phyloP scores from a whole-genome alignment of 2,797 vertebrate species.

The Chromobotia macracanthus region DNA sequence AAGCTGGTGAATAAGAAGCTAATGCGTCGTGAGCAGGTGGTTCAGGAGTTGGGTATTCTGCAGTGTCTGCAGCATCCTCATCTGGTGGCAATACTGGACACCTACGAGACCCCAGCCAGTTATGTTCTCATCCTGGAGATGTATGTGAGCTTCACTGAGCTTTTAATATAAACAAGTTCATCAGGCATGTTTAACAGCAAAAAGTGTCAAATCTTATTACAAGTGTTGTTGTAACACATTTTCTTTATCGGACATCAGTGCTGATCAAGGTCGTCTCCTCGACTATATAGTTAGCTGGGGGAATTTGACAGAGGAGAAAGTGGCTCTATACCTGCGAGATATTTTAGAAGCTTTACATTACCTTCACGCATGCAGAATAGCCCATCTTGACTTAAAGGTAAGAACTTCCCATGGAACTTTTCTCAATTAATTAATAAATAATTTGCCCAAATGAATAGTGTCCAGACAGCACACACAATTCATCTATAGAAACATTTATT shows the following conservation, averaged over 20 bases:
- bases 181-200: too few species aligned
- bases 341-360: conserved; percentile 96
- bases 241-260: conserved; percentile 71
- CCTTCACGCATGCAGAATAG: conserved; percentile 94
- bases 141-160: conserved; percentile 72
- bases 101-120: conserved; percentile 90
- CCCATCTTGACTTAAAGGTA: conserved; percentile 96
- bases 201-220: too few species aligned
- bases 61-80: conserved; percentile 92
- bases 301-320: conserved; percentile 95
- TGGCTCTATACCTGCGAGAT: conserved; percentile 88
- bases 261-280: conserved; percentile 93
- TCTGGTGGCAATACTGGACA: conserved; percentile 88
- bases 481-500: too few species aligned
- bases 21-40: conserved; percentile 94
- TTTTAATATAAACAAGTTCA: too few species aligned
- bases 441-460: background rate
- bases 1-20: conserved; percentile 98
- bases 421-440: background rate
- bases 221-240: background rate
- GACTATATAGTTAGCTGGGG: conserved; percentile 96
- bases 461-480: background rate
- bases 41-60: conserved; percentile 89
- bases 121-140: conserved; percentile 92
- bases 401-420: conserved; percentile 44